Evolutionary conservation across 2,113 vertebrate genomes (phyloP).

Genomic region (Rissa tridactyla): DNA sequence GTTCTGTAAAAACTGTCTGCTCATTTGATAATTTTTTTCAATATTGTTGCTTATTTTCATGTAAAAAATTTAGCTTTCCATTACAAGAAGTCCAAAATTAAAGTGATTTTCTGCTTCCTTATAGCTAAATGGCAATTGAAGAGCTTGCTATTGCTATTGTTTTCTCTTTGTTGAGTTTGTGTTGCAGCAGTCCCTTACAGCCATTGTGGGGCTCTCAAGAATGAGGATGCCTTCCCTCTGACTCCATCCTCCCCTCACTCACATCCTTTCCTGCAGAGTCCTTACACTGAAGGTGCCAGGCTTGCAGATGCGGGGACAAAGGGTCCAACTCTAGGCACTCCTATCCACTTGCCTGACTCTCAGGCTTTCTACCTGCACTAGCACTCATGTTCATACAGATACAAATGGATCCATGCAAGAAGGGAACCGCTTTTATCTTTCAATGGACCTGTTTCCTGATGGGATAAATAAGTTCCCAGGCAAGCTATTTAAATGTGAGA

Average conservation of each 20-base stretch:
- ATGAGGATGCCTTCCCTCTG: background rate
- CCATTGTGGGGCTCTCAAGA: rapidly evolving
- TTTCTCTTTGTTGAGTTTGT: background rate
- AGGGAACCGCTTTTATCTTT: background rate
- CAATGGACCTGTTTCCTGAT: background rate
- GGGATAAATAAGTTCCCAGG: background rate
- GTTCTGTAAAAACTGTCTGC: background rate
- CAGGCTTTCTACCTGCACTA: background rate
- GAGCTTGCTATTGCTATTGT: background rate
- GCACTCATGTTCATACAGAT: rapidly evolving
- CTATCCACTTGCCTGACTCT: background rate
- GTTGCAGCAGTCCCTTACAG: background rate
- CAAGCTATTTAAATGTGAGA: background rate
- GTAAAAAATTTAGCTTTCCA: background rate
- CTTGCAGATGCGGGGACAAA: background rate
- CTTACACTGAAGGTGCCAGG: background rate
- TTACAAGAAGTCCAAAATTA: background rate
- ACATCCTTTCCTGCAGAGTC: background rate
- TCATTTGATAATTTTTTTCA: background rate
- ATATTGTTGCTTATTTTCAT: background rate
- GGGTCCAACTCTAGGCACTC: background rate
- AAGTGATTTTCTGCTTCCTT: background rate
- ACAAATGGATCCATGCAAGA: background rate
- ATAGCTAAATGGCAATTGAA: background rate
- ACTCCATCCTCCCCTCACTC: background rate